These are phyloP conservation scores for Sweltsa coloradensis DNA, from an alignment of 1,140 invertebrate species.

Conservation along the genomic window DNA sequence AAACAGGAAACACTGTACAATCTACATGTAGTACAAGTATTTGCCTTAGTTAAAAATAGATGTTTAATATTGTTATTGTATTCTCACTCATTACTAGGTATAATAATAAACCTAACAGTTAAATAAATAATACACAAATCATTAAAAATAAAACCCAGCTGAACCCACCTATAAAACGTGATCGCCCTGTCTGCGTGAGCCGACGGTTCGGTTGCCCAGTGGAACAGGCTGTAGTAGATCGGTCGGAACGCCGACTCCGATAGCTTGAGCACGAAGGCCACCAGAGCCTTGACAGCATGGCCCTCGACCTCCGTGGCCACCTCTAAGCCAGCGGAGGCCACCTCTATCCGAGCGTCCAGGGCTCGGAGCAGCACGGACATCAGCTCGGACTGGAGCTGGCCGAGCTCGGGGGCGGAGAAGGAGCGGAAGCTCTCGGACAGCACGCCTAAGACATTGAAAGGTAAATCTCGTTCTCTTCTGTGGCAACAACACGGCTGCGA, in stretches of 20 bases:
- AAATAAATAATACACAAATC: conserved; percentile 11
- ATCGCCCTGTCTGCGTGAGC: conserved; percentile 49
- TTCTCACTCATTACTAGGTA: too few relatives aligned
- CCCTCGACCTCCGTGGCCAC: conserved; percentile 42
- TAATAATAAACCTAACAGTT: too few relatives aligned
- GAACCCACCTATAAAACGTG: conserved; percentile 58
- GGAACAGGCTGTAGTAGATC: conserved; percentile 73
- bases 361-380: conserved; percentile 61
- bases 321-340: conserved; percentile 20
- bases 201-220: conserved; percentile 60
- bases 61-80: too few relatives aligned
- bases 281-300: conserved; percentile 57
- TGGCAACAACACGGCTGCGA: too few relatives aligned
- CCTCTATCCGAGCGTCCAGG: conserved; percentile 51
- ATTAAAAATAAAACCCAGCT: conserved; percentile 12
- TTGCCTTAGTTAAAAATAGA: too few relatives aligned
- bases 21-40: too few relatives aligned
- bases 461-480: too few relatives aligned
- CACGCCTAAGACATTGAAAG: too few relatives aligned
- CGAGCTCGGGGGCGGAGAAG: conserved; percentile 45
- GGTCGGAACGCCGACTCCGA: conserved; percentile 80
- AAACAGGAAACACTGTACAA: too few relatives aligned
- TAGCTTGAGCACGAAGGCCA: conserved; percentile 68
- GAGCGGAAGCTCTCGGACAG: conserved; percentile 53
- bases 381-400: conserved; percentile 46